phyloP scores from a whole-genome alignment of 2,888 invertebrate genomes.

The Oscheius sp. region DNA sequence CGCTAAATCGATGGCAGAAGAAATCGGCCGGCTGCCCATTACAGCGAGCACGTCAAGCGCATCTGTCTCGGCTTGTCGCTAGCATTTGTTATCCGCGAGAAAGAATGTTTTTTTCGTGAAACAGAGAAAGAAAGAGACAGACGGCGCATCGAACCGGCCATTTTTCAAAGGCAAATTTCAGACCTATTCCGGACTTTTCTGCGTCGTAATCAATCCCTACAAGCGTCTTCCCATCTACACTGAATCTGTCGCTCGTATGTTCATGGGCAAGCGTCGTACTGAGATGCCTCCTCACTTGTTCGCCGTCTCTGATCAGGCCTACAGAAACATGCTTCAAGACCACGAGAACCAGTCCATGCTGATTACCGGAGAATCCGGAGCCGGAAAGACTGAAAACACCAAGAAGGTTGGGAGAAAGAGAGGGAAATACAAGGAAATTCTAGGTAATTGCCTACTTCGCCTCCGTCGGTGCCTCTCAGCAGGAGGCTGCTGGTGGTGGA shows the following conservation, averaged over 20 bases:
- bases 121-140: background rate
- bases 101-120: conserved; percentile 15
- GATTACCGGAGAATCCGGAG: conserved; percentile 97
- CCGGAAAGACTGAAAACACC: conserved; percentile 99
- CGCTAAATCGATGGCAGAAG: background rate
- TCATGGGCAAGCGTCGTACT: conserved; percentile 98
- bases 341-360: conserved; percentile 83
- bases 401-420: conserved; percentile 79
- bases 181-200: conserved; percentile 69
- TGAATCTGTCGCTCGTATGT: conserved; percentile 75
- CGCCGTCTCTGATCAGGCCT: conserved; percentile 94
- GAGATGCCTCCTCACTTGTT: conserved; percentile 99
- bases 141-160: no score
- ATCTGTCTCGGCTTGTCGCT: conserved; percentile 16
- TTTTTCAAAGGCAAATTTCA: conserved; percentile 44
- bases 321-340: conserved; percentile 81
- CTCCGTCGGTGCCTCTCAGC: conserved; percentile 77
- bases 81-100: conserved; percentile 23
- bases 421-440: conserved; percentile 73
- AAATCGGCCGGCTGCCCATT: conserved; percentile 2
- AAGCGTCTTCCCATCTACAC: conserved; percentile 69
- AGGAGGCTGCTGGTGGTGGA: conserved; percentile 42
- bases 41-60: conserved; percentile 21
- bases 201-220: conserved; percentile 70
- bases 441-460: conserved; percentile 95